Conservation (phyloP, 2,113 vertebrate genomes). For the Uria lomvia region DNA sequence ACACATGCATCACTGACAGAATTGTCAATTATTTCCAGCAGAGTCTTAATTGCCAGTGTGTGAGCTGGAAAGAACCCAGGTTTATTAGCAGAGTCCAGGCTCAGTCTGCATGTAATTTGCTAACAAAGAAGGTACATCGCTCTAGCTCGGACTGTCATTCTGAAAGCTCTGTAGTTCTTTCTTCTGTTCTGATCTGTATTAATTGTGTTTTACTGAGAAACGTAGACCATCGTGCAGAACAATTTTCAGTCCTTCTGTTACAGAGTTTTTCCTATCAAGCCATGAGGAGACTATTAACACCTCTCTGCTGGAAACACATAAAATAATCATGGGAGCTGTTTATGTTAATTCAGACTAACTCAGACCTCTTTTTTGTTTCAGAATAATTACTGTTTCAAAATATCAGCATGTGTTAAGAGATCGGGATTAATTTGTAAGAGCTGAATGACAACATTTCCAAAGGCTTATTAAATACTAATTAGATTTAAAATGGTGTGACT, state of each 20-base stretch:
- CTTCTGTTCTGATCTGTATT: neutral
- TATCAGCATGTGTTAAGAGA: conserved; percentile 67
- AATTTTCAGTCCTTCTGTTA: neutral
- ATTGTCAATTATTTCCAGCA: neutral
- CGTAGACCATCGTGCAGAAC: neutral
- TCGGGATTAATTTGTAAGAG: conserved; percentile 65
- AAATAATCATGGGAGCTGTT: conserved; percentile 38
- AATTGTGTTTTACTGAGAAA: neutral
- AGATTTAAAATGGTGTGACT: conserved; percentile 64
- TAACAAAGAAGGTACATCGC: neutral
- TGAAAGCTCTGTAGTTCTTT: neutral
- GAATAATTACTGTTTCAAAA: conserved; percentile 68
- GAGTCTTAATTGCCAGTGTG: neutral
- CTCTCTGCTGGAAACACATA: conserved; percentile 2
- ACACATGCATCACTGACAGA: neutral
- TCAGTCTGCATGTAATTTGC: conserved; percentile 9
- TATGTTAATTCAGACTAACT: conserved; percentile 34
- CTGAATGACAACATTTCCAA: conserved; percentile 68
- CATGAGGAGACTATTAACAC: conserved; percentile 23
- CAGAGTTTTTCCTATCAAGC: neutral
- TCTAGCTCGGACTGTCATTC: neutral
- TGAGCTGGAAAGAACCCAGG: neutral
- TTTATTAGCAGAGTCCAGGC: conserved; percentile 27
- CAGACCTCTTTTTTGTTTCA: conserved; percentile 46
- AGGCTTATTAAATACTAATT: conserved; percentile 72